Conservation (phyloP, 2,888 invertebrate species). For the Drosophila melanosoma region DNA sequence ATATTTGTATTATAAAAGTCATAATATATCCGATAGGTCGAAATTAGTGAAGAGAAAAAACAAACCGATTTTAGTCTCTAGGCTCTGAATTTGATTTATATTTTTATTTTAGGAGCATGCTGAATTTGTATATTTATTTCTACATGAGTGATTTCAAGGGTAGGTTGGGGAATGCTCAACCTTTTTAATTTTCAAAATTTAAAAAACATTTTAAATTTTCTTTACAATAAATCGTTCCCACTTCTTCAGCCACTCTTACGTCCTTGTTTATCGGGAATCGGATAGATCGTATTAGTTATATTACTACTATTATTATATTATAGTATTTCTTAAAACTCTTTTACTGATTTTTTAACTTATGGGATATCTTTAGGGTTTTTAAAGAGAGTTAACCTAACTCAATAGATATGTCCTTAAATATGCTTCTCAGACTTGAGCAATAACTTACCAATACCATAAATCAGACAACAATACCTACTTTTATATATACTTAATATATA, state of each 20-base stretch:
- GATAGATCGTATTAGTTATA: too few species aligned
- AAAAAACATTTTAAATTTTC: neutral
- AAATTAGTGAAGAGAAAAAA: neutral
- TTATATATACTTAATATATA: neutral
- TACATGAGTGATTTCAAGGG: too few species aligned
- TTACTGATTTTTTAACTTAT: neutral
- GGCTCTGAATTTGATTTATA: neutral
- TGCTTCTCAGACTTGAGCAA: neutral
- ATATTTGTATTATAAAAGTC: neutral
- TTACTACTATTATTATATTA: too few species aligned
- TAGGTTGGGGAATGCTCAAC: neutral
- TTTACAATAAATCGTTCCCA: accelerated
- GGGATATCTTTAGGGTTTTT: neutral
- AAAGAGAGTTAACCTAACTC: neutral
- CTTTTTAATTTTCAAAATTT: neutral
- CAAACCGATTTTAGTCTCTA: neutral
- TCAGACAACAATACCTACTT: neutral
- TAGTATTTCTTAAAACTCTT: too few species aligned
- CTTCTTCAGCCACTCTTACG: neutral
- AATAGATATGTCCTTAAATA: neutral
- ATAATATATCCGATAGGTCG: too few species aligned
- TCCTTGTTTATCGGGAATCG: neutral
- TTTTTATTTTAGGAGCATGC: neutral
- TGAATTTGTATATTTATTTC: neutral
- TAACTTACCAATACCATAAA: neutral